A percentile compares a stretch with the other conserved stretches of the same genome.
Conservation (phyloP, 2,888 invertebrate genomes). For the Brachypalpus laphriformis region DNA sequence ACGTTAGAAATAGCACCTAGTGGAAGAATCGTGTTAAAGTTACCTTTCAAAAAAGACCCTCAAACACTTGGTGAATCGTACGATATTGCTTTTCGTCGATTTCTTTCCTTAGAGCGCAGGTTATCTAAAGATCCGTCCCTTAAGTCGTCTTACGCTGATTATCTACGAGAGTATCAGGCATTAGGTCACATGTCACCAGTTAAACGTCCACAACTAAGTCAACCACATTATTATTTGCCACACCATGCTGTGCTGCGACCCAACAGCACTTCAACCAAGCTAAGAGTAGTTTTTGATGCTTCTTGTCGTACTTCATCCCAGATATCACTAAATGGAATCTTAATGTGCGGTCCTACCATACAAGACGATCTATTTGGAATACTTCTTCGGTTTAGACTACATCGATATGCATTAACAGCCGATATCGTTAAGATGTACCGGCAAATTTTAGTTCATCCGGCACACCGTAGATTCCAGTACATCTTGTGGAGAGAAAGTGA, state of each 20-base stretch:
- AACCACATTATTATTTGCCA: background rate
- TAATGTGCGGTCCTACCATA: constrained; percentile 61
- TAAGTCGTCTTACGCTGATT: background rate
- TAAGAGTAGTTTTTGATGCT: constrained; percentile 3
- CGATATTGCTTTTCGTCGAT: no score
- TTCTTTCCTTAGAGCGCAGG: background rate
- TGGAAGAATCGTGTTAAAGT: no score
- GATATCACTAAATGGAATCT: constrained; percentile 66
- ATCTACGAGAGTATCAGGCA: background rate
- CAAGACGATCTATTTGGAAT: constrained; percentile 45
- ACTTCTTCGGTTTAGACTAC: no score
- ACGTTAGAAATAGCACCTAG: no score
- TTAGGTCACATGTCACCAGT: background rate
- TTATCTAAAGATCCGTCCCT: background rate
- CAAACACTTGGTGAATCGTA: no score
- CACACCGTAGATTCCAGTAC: no score
- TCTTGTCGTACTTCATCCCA: no score
- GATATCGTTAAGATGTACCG: constrained; percentile 53
- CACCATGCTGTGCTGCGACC: constrained; percentile 22
- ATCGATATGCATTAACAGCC: constrained; percentile 5
- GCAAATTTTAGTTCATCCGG: no score
- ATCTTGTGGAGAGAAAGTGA: no score
- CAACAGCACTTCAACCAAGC: constrained; percentile 49
- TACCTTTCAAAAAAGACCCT: no score
- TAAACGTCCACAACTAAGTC: background rate